Base-by-base conservation (phyloP, 2,888 invertebrate genomes). In the Cristatella mucedo region DNA sequence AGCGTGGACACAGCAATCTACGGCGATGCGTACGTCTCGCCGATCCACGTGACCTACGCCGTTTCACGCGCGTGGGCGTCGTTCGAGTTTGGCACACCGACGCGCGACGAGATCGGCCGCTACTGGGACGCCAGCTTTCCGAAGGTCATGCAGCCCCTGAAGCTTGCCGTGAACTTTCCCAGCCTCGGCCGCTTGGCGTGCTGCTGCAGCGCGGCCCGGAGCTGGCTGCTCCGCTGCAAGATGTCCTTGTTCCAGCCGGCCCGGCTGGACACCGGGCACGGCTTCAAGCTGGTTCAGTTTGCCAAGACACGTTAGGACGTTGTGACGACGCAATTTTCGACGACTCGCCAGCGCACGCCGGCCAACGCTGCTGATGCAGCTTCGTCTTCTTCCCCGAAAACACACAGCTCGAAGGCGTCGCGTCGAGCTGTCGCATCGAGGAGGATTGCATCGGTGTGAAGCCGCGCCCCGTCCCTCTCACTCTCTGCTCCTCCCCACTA, bases 61-160 rank as follows among this genome's bases (percentile, higher is more conserved):
- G 55, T 60, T 1, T 61, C 61, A 1, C 48, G 45, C 13, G 40
- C 37, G 30, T 65, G 63, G 63, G 54, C 59, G 2, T 56, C 60
- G 43, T 63, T 63, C 42, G 48, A 50, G 18, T 62, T 63, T 44
- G 57, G 56, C 44, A 47, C 55, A 21, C 64, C 63, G 2, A 60
- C 57, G 1, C 44, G 45, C 2, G 51, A 57, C 15, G 64, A 65
- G 36, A 54, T 59, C 21, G 49, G 50, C 9, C 47, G 50, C 19
- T 59, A 63, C 43, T 63, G 63, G 62, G 53, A 55, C 20, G 42
- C 44, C 21, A 59, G 55, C 38, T 59, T 63, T 44, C 63, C 60
- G 3, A 44, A 33, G 4, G 21, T 21, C 15, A 36, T 44, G 13
- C 40, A 44, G 18, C 29, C 37, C 20, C 37, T 41, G 11, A 22